Evolutionary conservation across 2,797 vertebrate genomes (phyloP), one percentile per base, ranked within the genome.

Genomic region (Cetoscarus ocellatus): DNA sequence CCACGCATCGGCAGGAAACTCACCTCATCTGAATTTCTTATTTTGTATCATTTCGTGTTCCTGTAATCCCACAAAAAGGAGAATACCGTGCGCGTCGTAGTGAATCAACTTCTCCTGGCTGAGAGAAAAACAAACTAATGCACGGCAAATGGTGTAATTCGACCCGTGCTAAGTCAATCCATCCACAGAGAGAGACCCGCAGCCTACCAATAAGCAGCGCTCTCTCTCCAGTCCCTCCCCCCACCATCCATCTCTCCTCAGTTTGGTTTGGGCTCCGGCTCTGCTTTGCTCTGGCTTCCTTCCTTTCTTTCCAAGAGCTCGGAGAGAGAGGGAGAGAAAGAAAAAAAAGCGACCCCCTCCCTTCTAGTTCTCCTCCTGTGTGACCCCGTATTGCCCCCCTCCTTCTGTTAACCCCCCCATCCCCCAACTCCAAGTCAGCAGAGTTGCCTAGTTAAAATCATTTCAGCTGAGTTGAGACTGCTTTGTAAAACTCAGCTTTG

Each of bases 61-160:
- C 79, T 54, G 80, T 91, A 92, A 91, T 90, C 85, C 83, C 27
- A 8, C 54, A 52, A 61, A 70, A 27, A 27, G 27, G 27, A 69
- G 55, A 38, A 14, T 47, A 73, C 48, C 12, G 61, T 58, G 83
- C 79, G 88, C 85, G 81, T 85, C 78, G 82, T 70, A 80, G 82
- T 82, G 83, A 79, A 81, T 77, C 89, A 93, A 93, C 90, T 94
- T 93, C 89, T 85, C 86, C 83, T 66, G 85, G 83, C 87, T 87
- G 76, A 60, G 88, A 94, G 94, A 93, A 95, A 95, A 96, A 95
- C 95, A 96, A 95, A 95, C 93, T 93, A 94, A 91, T 80, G 90
- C 91, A 84, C 90, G 86, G 95, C 95, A 90, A 95, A 94, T 88
- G 95, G 93, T 96, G 96, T 95, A 96, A 97, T 94, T 91, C 94